phyloP scores from a whole-genome alignment of 2,888 invertebrate species.

The Folsomia manolachei region DNA sequence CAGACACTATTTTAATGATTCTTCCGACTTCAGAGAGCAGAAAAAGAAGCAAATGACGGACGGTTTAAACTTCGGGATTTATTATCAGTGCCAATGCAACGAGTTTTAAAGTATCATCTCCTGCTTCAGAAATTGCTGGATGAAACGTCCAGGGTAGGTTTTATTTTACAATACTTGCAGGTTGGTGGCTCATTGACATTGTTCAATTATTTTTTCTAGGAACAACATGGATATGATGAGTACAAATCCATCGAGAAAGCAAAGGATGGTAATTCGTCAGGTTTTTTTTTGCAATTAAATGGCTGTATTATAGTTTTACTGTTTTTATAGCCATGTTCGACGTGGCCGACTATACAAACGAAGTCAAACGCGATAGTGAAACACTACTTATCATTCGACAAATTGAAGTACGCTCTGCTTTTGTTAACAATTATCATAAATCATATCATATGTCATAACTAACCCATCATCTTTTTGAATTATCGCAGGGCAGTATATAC shows the following conservation, averaged over 20 bases:
- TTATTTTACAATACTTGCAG: too few relatives aligned
- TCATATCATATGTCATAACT: not conserved
- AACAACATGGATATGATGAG: slow-evolving; percentile 47
- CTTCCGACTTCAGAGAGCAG: slow-evolving; percentile 70
- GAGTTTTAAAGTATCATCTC: slow-evolving; percentile 95
- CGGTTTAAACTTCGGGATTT: slow-evolving; percentile 93
- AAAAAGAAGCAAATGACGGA: slow-evolving; percentile 89
- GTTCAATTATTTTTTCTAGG: slow-evolving; percentile 26
- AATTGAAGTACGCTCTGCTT: slow-evolving; percentile 66
- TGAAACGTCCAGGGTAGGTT: slow-evolving; percentile 73
- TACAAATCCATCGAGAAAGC: slow-evolving; percentile 58
- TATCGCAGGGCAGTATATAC: slow-evolving; percentile 67
- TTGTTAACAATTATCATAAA: too few relatives aligned
- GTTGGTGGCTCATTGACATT: not conserved
- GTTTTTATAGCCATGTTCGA: slow-evolving; percentile 98
- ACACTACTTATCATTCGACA: slow-evolving; percentile 83
- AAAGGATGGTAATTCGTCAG: too few relatives aligned
- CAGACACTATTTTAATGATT: too few relatives aligned
- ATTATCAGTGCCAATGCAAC: slow-evolving; percentile 95
- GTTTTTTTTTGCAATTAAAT: too few relatives aligned
- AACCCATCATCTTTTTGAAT: not conserved
- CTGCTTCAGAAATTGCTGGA: slow-evolving; percentile 83
- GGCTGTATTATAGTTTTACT: too few relatives aligned
- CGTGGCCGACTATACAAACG: slow-evolving; percentile 94
- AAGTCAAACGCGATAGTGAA: slow-evolving; percentile 94